Conservation (phyloP, 2,113 vertebrate species). For the Dicentrarchus labrax region DNA sequence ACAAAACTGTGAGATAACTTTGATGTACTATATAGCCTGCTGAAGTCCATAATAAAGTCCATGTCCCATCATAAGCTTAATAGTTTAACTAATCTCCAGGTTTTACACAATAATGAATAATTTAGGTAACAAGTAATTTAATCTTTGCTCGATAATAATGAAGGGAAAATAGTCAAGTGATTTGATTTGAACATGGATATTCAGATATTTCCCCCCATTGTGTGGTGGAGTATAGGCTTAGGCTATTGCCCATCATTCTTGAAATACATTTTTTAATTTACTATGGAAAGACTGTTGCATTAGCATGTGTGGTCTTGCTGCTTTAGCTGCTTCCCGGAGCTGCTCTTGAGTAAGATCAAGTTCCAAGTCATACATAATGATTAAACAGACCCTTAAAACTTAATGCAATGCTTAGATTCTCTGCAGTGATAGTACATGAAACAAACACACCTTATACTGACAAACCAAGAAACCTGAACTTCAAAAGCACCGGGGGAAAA, state of each 20-base stretch:
- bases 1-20: no score
- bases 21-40: no score
- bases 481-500: slow-evolving; percentile 52
- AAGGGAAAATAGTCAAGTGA: no score
- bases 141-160: no score
- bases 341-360: background rate
- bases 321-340: background rate
- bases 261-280: no score
- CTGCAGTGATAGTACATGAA: slow-evolving; percentile 1
- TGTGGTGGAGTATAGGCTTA: background rate
- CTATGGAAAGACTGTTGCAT: no score
- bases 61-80: no score
- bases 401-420: background rate
- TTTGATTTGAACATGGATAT: background rate
- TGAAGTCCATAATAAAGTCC: no score
- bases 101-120: no score
- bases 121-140: no score
- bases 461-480: slow-evolving; percentile 71
- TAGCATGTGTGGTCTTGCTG: background rate
- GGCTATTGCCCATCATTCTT: background rate
- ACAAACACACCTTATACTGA: slow-evolving; percentile 6
- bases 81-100: no score
- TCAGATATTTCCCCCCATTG: background rate
- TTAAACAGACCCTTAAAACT: background rate
- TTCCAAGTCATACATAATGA: no score